Percentiles rank a stretch among this genome's conserved stretches.
phyloP scores from a whole-genome alignment of 2,797 vertebrate genomes.

The Mus minutoides region DNA sequence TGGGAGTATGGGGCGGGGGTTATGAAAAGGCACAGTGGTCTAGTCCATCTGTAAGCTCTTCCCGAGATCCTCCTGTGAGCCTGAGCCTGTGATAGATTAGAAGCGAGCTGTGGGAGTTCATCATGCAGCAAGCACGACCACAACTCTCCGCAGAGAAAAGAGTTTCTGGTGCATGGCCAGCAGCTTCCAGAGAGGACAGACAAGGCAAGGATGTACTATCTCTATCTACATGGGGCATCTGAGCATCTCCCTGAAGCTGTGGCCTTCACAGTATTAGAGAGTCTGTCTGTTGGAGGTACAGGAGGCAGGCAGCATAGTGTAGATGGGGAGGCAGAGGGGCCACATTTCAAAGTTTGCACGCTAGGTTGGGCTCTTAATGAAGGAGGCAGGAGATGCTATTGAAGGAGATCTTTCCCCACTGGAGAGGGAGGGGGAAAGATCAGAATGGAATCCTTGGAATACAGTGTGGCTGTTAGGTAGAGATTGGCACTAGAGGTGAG shows the following conservation, averaged over 20 bases:
- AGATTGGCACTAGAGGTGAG: neutral
- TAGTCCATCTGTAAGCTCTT: neutral
- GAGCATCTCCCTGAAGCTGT: neutral
- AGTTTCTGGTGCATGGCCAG: neutral
- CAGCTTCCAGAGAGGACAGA: neutral
- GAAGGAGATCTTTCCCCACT: neutral
- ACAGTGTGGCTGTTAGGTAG: neutral
- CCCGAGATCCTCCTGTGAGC: neutral
- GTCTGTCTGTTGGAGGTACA: neutral
- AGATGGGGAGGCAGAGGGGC: neutral
- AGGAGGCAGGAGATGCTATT: neutral
- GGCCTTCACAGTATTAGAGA: neutral
- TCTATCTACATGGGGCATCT: neutral
- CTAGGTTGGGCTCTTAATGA: neutral
- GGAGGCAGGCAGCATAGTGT: neutral
- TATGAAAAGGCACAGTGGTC: neutral
- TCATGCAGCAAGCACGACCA: accelerated
- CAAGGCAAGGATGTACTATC: neutral
- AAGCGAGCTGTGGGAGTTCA: neutral
- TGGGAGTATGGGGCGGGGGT: accelerated
- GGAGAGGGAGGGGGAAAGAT: neutral
- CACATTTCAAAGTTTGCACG: neutral
- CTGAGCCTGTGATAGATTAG: neutral
- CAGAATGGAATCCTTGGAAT: neutral
- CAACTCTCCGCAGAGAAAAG: neutral